Conservation (phyloP, 2,797 vertebrate genomes). For the Ibycter americanus region DNA sequence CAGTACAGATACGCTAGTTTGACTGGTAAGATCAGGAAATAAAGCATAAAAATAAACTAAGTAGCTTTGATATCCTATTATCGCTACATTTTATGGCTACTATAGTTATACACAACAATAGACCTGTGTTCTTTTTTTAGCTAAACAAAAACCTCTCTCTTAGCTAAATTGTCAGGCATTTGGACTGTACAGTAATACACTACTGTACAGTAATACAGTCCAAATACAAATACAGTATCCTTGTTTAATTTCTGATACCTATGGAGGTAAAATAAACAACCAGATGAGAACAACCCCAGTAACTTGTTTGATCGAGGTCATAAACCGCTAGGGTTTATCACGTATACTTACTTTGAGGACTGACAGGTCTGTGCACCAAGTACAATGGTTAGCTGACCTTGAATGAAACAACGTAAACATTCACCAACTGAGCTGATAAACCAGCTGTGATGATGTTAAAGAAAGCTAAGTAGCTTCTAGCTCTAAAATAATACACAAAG, state of each 20-base stretch:
- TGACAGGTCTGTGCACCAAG: neutral
- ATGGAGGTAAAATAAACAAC: neutral
- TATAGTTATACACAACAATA: neutral
- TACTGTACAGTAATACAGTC: neutral
- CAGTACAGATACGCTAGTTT: rapidly evolving
- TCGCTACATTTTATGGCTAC: neutral
- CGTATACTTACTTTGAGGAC: neutral
- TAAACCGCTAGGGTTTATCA: neutral
- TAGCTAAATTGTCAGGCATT: neutral
- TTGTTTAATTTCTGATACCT: neutral
- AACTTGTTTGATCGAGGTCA: neutral
- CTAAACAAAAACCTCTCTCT: neutral
- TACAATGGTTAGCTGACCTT: neutral
- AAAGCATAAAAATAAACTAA: neutral
- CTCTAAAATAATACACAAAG: neutral
- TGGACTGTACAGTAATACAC: neutral
- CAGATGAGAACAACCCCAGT: neutral
- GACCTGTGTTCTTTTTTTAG: neutral
- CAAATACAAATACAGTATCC: neutral
- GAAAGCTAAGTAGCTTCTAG: neutral
- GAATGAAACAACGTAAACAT: neutral
- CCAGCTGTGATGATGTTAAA: rapidly evolving
- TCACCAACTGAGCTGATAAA: neutral
- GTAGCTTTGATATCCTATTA: neutral
- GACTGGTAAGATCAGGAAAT: neutral